These are phyloP conservation scores for Pachycephus smyrnensis DNA, from an alignment of 2,888 invertebrate genomes.

Conservation along the genomic window DNA sequence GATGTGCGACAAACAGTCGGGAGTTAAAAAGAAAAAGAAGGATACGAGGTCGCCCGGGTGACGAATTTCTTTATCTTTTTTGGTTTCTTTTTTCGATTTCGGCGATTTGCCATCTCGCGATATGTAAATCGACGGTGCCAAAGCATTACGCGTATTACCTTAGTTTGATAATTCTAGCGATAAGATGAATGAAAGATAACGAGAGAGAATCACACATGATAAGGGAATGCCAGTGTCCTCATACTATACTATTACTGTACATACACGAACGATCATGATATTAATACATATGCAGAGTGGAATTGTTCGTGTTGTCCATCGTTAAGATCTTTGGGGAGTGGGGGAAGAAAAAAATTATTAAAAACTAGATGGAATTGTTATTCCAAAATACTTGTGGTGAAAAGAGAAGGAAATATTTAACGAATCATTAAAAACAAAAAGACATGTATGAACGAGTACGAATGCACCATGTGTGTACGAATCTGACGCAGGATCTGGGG, in stretches of 20 bases:
- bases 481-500: not conserved
- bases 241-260: not conserved
- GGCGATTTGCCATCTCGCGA: not conserved
- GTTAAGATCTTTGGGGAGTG: not conserved
- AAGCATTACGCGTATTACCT: constrained; percentile 9
- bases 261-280: not conserved
- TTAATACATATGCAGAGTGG: not conserved
- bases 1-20: not conserved
- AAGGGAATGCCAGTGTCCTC: not conserved
- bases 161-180: not conserved
- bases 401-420: not conserved
- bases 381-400: not conserved
- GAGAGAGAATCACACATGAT: not conserved
- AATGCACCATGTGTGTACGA: not conserved
- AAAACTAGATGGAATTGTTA: not conserved
- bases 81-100: not conserved
- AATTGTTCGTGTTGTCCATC: not conserved
- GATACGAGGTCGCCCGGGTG: not conserved
- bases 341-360: not conserved
- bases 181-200: not conserved
- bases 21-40: too few species aligned
- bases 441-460: not conserved
- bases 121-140: constrained; percentile 16
- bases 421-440: not conserved
- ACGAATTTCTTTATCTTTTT: not conserved